Evolutionary conservation across 30 jellyfish, hydroid and myxozoan species (phyloP), one percentile per base, ranked within the genome.

Genomic region (Nemopilema nomurai): DNA sequence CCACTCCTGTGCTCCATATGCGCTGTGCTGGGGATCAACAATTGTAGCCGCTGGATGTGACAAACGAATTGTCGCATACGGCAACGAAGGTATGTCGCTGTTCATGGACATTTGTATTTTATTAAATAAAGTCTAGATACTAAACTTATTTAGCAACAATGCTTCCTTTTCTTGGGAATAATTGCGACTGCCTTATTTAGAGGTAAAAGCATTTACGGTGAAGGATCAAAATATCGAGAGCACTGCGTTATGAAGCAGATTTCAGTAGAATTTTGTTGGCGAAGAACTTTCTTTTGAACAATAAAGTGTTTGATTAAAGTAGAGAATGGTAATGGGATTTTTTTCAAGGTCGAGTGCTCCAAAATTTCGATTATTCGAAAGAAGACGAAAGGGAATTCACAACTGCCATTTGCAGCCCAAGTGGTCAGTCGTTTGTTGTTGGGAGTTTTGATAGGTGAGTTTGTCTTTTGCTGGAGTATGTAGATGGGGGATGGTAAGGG

Each of bases 1-100:
- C 28, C 98, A 92, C 62, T 81, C 97, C 0, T 92, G 97, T 62
- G 92, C 98, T 4, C 98, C 98, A 4, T 92, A 92, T 76, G 92
- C 98, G 0, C 84, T 92, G 18, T 92, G 98, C 41, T 92, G 98
- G 98, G 98, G 98, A 16, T 87, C 96, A 19, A 77, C 98, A 17
- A 92, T 92, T 9, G 88, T 87, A 62, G 98, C 98, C 49, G 98
- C 98, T 25, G 98, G 98, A 18, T 92, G 98, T 64, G 98, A 92
- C 76, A 92, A 92, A 69, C 82, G 98, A 25, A 92, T 92, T 71
- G 95, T 84, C 52, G 98, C 97, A 9, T 92, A 92, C 26, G 93
- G 98, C 51, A 92, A 92, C 53, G 98, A 92, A 81, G 98, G 98
- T 92, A 64, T n/a, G n/a, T n/a, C n/a, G n/a, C n/a, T n/a, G n/a